Evolutionary conservation across 1,140 invertebrate genomes (phyloP).

Genomic region (Manduca sexta): DNA sequence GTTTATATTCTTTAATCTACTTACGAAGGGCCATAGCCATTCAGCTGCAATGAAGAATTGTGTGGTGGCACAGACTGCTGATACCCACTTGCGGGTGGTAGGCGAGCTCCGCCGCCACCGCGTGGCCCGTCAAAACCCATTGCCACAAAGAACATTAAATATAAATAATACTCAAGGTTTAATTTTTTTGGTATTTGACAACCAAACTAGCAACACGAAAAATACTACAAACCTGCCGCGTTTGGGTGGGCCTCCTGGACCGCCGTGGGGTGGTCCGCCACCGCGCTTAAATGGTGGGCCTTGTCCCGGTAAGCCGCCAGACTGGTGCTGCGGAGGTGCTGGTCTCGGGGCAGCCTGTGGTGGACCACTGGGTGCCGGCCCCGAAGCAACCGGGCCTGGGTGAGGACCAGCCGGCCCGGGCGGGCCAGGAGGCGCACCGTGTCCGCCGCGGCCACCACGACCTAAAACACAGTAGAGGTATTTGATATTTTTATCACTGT

Average conservation of each 20-base stretch:
- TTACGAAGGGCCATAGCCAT: constrained; percentile 61
- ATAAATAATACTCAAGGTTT: background rate
- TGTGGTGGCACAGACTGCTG: constrained; percentile 37
- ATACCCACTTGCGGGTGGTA: constrained; percentile 30
- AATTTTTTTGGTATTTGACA: background rate
- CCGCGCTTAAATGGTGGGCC: constrained; percentile 44
- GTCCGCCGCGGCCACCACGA: constrained; percentile 43
- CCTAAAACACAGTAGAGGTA: constrained; percentile 23
- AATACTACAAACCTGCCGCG: constrained; percentile 41
- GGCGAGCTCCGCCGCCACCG: constrained; percentile 30
- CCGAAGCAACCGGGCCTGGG: constrained; percentile 1
- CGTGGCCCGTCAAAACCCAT: constrained; percentile 54
- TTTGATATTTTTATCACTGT: too few species aligned
- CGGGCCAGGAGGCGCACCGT: constrained; percentile 24
- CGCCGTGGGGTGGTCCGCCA: constrained; percentile 46
- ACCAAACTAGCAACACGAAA: background rate
- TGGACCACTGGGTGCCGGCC: constrained; percentile 9
- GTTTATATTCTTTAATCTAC: too few species aligned
- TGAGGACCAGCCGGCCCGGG: constrained; percentile 20
- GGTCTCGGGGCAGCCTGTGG: constrained; percentile 20
- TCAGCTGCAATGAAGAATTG: constrained; percentile 35
- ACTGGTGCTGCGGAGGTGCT: constrained; percentile 24
- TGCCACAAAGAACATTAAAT: background rate
- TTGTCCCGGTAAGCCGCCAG: constrained; percentile 10
- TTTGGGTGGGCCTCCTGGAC: constrained; percentile 53